Evolutionary conservation across 2,797 vertebrate species (phyloP).

Genomic region (Cichlasoma orientale): DNA sequence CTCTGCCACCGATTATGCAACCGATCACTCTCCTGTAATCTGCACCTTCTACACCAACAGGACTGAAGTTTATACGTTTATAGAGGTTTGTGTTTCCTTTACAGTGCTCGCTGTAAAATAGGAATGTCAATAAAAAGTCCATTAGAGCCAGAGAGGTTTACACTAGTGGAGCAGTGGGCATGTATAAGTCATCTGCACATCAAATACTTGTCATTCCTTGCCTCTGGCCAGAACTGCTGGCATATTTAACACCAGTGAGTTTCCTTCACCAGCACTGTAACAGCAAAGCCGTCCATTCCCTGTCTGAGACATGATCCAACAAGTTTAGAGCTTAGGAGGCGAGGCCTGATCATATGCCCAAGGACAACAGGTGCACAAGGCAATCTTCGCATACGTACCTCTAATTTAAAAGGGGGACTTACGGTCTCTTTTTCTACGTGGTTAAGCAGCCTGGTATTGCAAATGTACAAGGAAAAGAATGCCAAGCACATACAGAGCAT

Average conservation of each 20-base stretch:
- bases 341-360: conserved; percentile 22
- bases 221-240: conserved; percentile 38
- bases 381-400: background rate
- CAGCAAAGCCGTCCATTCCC: background rate
- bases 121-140: conserved; percentile 61
- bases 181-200: conserved; percentile 18
- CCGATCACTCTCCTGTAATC: conserved; percentile 33
- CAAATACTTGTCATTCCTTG: conserved; percentile 39
- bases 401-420: background rate
- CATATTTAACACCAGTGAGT: conserved; percentile 8
- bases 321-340: conserved; percentile 27
- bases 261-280: conserved; percentile 12
- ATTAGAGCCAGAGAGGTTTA: conserved; percentile 41
- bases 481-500: background rate
- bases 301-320: conserved; percentile 32
- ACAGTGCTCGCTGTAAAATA: conserved; percentile 31
- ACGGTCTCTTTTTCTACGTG: background rate
- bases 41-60: conserved; percentile 28
- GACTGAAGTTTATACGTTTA: conserved; percentile 12
- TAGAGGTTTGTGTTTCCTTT: background rate
- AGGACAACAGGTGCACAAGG: conserved; percentile 50
- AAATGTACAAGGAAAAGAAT: background rate
- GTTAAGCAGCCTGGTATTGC: background rate
- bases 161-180: background rate
- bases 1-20: conserved; percentile 44